Evolutionary conservation across 2,797 vertebrate species (phyloP).

Genomic region (Catharus ustulatus): DNA sequence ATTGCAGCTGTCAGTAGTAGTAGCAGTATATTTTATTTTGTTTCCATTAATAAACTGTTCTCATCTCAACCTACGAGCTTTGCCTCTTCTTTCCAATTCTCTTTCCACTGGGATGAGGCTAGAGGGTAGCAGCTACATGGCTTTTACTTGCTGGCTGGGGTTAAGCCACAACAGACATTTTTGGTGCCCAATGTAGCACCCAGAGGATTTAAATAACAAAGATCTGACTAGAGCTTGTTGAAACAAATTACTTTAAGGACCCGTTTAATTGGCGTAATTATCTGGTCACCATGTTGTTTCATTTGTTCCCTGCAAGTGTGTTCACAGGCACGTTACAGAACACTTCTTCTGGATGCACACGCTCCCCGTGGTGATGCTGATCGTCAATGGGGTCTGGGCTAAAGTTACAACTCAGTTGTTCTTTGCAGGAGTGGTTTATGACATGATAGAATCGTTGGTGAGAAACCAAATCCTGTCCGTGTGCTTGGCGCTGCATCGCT

Average conservation of each 20-base stretch:
- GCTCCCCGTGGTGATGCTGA: background rate
- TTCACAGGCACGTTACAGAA: accelerated
- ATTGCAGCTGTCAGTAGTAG: background rate
- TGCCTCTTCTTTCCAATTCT: background rate
- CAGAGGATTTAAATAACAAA: background rate
- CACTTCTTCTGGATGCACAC: background rate
- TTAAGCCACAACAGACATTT: background rate
- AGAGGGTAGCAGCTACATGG: background rate
- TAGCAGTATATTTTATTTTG: background rate
- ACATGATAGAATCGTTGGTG: background rate
- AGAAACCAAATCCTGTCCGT: background rate
- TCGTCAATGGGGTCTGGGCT: background rate
- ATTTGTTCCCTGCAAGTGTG: background rate
- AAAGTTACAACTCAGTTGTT: background rate
- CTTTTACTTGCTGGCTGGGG: background rate
- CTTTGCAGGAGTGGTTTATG: background rate
- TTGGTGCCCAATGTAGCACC: background rate
- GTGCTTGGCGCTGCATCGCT: background rate
- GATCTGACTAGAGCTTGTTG: background rate
- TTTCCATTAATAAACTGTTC: background rate
- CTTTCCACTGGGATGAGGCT: background rate
- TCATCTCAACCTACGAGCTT: background rate
- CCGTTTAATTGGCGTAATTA: background rate
- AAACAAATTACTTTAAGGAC: background rate
- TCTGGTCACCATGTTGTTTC: background rate